phyloP scores from a whole-genome alignment of 2,797 vertebrate species.

The Dipus sagitta region DNA sequence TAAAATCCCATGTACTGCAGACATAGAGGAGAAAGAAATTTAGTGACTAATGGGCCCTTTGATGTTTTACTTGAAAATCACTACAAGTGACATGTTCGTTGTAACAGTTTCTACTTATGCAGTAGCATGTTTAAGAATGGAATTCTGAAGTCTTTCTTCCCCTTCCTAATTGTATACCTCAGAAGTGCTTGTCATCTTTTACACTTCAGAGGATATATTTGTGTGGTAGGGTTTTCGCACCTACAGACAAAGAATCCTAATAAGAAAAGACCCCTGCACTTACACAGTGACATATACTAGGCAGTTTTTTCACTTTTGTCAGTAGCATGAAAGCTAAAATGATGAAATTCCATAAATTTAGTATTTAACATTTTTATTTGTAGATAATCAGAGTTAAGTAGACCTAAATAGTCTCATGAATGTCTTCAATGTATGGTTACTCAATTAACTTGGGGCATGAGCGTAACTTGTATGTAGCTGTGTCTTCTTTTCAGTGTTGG shows the following conservation, averaged over 20 bases:
- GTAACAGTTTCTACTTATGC: constrained; percentile 3
- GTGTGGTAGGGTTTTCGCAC: not conserved
- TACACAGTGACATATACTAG: not conserved
- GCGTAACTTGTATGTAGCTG: not conserved
- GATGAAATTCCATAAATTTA: not conserved
- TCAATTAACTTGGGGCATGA: constrained; percentile 52
- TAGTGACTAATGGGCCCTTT: not conserved
- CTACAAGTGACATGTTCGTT: not conserved
- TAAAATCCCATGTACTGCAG: not conserved
- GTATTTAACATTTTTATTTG: not conserved
- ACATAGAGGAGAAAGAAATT: not conserved
- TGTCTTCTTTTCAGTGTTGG: constrained; percentile 13
- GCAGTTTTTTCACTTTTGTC: not conserved
- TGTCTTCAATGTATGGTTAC: not conserved
- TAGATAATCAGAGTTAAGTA: not conserved
- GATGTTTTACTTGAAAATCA: not conserved
- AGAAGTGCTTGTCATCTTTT: not conserved
- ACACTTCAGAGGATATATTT: not conserved
- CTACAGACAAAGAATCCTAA: not conserved
- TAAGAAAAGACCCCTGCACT: not conserved
- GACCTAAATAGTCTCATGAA: not conserved
- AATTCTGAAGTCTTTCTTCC: not conserved
- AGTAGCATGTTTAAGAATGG: not conserved
- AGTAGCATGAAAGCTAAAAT: not conserved
- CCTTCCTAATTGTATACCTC: not conserved